phyloP scores from a whole-genome alignment of 2,113 vertebrate genomes.

The Myrmophylax atrothorax region DNA sequence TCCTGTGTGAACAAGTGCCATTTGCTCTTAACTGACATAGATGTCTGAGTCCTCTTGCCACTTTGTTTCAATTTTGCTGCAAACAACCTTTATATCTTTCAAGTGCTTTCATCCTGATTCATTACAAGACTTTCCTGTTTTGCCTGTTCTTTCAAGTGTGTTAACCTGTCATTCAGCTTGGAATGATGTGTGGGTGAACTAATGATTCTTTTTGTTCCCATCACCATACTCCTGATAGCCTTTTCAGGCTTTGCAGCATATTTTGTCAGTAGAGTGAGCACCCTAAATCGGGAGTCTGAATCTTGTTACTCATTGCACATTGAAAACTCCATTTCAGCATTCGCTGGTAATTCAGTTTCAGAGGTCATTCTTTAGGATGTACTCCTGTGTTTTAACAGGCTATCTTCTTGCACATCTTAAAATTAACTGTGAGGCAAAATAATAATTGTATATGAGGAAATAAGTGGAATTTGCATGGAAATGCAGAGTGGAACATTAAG shows the following conservation, averaged over 20 bases:
- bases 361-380: background rate
- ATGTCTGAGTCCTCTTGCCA: background rate
- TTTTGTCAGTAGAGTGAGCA: background rate
- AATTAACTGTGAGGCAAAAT: background rate
- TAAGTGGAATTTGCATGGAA: background rate
- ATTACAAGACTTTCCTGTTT: slow-evolving; percentile 55
- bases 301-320: background rate
- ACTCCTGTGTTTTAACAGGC: background rate
- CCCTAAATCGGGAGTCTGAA: background rate
- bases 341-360: background rate
- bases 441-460: background rate
- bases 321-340: background rate
- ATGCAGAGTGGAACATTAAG: background rate
- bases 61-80: background rate
- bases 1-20: background rate
- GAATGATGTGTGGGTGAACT: background rate
- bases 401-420: background rate
- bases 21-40: slow-evolving; percentile 1
- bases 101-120: slow-evolving; percentile 51
- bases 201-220: background rate
- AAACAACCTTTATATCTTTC: background rate
- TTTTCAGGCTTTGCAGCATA: background rate
- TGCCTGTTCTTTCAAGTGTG: slow-evolving; percentile 10
- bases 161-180: slow-evolving; percentile 1
- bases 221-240: background rate